phyloP scores from a whole-genome alignment of 2,888 invertebrate species.

The Synergus japonicus region DNA sequence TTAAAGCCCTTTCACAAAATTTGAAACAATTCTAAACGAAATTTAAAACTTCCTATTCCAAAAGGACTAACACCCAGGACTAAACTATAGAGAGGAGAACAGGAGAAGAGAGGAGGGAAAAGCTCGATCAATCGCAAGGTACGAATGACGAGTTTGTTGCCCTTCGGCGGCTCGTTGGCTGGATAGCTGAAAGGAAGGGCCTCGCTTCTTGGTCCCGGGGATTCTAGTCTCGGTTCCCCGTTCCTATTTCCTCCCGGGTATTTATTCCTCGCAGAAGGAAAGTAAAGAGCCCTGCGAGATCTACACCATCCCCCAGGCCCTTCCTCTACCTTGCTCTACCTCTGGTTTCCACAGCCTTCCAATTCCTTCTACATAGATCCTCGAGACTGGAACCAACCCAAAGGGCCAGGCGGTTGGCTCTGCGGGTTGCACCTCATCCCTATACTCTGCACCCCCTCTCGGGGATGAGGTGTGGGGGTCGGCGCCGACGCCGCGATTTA shows the following conservation, averaged over 20 bases:
- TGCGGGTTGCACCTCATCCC: constrained; percentile 23
- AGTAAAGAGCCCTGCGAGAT: constrained; percentile 17
- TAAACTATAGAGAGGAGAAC: not conserved
- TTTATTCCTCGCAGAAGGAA: constrained; percentile 25
- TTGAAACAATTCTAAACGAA: too few species aligned
- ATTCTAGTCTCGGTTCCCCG: constrained; percentile 29
- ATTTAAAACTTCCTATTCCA: too few species aligned
- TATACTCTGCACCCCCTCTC: not conserved
- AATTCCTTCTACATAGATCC: constrained; percentile 4
- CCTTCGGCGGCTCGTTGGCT: constrained; percentile 22
- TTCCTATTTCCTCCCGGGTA: constrained; percentile 14
- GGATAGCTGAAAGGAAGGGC: not conserved
- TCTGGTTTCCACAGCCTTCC: not conserved
- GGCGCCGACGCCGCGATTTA: constrained; percentile 54
- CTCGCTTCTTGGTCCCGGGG: constrained; percentile 25
- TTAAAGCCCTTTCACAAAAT: too few species aligned
- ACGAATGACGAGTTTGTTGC: constrained; percentile 40
- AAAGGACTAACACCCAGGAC: too few species aligned
- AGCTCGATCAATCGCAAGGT: constrained; percentile 36
- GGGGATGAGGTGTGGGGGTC: constrained; percentile 41
- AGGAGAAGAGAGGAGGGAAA: constrained; percentile 2
- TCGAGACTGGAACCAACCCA: constrained; percentile 11
- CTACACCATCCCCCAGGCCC: constrained; percentile 2
- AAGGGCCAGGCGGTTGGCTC: constrained; percentile 18
- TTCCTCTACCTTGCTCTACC: constrained; percentile 13